A percentile compares a stretch with the other conserved stretches of the same genome.
Evolutionary conservation across 2,888 invertebrate species (phyloP).

Genomic region (Rapana venosa): DNA sequence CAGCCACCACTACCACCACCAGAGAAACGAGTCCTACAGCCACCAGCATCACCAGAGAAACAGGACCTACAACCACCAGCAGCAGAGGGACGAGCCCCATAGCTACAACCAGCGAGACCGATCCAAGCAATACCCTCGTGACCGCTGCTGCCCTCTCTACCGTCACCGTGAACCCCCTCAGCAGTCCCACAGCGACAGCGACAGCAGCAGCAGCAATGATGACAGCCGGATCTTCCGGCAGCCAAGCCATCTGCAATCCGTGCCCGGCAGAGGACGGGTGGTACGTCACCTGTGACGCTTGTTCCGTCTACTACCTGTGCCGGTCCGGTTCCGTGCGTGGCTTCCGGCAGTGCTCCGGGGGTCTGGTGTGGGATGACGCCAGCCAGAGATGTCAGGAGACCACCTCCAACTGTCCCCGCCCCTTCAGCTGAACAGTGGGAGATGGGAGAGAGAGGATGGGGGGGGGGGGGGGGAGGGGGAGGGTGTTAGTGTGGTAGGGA

Average conservation of each 20-base stretch:
- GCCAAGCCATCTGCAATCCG: background rate
- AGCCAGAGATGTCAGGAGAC: background rate
- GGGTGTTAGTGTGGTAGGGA: too few species aligned
- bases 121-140: background rate
- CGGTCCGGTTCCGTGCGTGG: background rate
- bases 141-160: background rate
- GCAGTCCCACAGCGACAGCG: background rate
- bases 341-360: background rate
- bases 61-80: background rate
- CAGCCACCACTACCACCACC: background rate
- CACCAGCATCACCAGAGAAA: background rate
- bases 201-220: background rate
- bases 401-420: background rate
- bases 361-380: constrained; percentile 19
- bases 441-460: too few species aligned
- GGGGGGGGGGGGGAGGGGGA: too few species aligned
- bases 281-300: background rate
- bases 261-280: background rate
- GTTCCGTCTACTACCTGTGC: constrained; percentile 30
- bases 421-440: background rate
- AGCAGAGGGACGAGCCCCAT: background rate
- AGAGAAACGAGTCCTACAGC: background rate
- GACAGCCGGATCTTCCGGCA: background rate
- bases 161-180: background rate
- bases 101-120: background rate